Base-by-base conservation (phyloP, 2,113 vertebrate genomes). In the Phrynosoma platyrhinos region DNA sequence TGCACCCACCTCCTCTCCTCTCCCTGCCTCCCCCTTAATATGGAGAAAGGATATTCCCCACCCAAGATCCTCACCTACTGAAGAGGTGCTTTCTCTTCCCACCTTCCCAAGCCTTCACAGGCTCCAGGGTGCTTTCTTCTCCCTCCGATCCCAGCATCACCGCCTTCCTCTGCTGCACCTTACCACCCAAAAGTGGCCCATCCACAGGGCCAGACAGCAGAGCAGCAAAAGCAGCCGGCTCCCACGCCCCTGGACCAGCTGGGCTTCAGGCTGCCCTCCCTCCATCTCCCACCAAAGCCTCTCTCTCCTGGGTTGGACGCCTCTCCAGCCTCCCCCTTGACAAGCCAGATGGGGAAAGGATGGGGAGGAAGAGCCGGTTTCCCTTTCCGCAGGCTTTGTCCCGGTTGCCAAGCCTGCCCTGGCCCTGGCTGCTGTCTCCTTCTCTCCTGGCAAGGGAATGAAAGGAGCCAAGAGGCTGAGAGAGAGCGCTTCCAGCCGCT, bases 241-340 rank as follows among this genome's bases (percentile, higher is more conserved):
- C 53, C 82, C 71, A 40, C 71, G 20, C 47, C 82, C 82, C 69
- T 74, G 68, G 47, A 47, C 52, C 83, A 79, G 81, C 62, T 20
- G 62, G 62, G 4, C 62, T 64, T 9, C 12, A 64, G 20, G 62
- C 42, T 47, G 42, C 6, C 58, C 13, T 62, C 58, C 58, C 9
- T 58, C 79, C 89, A 84, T 90, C 84, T 90, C 87, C 82, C 79
- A 83, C 83, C 89, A 72, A 85, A 89, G 90, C 52, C 27, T 80
- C 82, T 7, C 16, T 85, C n/a, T n/a, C n/a, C 88, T 78, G 82
- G 88, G 25, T 69, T 42, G 66, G n/a, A 62, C 40, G 78, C 2
- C 72, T 23, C 82, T n/a, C 87, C 89, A 6, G 30, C 82, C 89
- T 30, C 72, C 78, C 92, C 89, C 86, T 91, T 91, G 88, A 82